Conservation (phyloP, 2,797 vertebrate genomes). For the Pseudomugil gertrudae region DNA sequence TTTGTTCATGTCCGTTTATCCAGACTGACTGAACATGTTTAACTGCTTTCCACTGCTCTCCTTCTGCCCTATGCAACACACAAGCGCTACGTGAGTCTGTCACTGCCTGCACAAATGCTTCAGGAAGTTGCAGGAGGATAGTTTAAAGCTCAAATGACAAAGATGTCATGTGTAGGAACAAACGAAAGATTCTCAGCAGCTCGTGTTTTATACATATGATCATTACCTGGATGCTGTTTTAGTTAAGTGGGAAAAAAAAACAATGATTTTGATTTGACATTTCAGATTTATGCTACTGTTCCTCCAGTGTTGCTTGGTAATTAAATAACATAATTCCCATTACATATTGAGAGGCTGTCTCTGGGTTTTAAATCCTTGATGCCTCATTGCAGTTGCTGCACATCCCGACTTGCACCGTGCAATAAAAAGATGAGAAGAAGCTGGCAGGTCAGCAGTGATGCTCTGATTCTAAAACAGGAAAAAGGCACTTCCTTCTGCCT, state of each 20-base stretch:
- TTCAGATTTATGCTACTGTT: conserved; percentile 1
- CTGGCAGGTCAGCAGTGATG: conserved; percentile 52
- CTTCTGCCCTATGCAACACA: conserved; percentile 15
- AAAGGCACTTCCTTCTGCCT: conserved; percentile 8
- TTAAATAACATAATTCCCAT: conserved; percentile 16
- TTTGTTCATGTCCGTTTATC: conserved; percentile 40
- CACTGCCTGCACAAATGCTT: conserved; percentile 11
- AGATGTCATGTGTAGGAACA: neutral
- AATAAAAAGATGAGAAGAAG: conserved; percentile 51
- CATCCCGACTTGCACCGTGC: conserved; percentile 27
- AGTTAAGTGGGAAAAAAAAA: neutral
- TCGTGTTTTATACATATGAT: neutral
- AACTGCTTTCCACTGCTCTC: conserved; percentile 22
- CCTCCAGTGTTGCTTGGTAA: neutral
- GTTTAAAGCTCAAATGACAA: neutral
- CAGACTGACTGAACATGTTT: conserved; percentile 26
- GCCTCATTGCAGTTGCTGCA: conserved; percentile 49
- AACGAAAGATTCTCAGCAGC: neutral
- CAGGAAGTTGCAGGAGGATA: conserved; percentile 13
- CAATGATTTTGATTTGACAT: conserved; percentile 15
- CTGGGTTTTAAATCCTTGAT: conserved; percentile 36
- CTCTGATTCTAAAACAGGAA: conserved; percentile 47
- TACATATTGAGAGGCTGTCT: conserved; percentile 14
- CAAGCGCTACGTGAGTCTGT: conserved; percentile 18
- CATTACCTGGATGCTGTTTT: neutral